Percentiles rank a stretch among this genome's conserved stretches.
Conservation (phyloP, 2,797 vertebrate species). For the Rhodeus uyekii region DNA sequence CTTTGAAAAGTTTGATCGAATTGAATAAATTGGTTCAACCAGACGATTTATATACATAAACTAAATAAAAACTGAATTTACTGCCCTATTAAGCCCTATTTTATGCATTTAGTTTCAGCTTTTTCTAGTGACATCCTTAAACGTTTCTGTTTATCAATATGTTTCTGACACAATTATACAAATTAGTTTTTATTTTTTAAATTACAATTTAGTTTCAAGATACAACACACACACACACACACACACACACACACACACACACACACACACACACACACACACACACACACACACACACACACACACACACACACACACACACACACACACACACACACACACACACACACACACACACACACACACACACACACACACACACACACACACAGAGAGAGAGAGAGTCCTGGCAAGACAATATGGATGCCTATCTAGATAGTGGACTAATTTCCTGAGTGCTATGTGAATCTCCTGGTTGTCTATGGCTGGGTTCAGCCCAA, state of each 20-base stretch:
- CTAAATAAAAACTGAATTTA: background rate
- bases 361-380: constrained; percentile 14
- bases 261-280: background rate
- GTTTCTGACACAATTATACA: background rate
- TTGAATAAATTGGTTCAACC: background rate
- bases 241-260: background rate
- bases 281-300: no score
- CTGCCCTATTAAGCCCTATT: background rate
- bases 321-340: no score
- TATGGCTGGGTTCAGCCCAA: constrained; percentile 75
- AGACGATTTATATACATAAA: background rate
- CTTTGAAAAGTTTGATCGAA: background rate
- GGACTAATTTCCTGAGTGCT: constrained; percentile 63
- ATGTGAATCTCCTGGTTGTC: constrained; percentile 47
- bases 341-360: background rate
- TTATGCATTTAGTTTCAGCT: background rate
- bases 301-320: no score
- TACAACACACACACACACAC: background rate
- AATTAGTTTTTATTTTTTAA: background rate
- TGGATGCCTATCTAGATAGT: constrained; percentile 56
- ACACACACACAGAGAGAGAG: constrained; percentile 15
- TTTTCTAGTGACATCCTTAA: background rate
- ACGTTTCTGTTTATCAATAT: background rate
- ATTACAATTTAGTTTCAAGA: background rate
- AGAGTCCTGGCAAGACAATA: constrained; percentile 32